phyloP scores from a whole-genome alignment of 2,797 vertebrate genomes.

The Otolemur crassicaudatus region DNA sequence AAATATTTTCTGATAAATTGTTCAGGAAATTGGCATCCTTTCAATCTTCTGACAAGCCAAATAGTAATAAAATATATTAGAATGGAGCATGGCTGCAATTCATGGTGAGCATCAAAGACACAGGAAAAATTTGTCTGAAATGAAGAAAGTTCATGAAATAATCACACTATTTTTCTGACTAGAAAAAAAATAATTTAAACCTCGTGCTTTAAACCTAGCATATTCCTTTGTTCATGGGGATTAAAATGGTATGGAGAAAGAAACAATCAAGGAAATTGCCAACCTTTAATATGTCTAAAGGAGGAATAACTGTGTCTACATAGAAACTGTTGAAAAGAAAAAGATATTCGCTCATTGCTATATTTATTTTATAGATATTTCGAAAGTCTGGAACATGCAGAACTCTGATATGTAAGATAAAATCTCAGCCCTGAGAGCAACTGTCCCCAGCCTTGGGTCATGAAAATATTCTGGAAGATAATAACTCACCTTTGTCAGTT shows the following conservation, averaged over 20 bases:
- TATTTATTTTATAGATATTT: slow-evolving; percentile 14
- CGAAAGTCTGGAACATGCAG: not conserved
- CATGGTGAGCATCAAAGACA: slow-evolving; percentile 79
- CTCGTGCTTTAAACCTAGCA: not conserved
- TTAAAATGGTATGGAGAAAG: not conserved
- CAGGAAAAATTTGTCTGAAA: slow-evolving; percentile 72
- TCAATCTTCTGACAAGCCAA: slow-evolving; percentile 74
- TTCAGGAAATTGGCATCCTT: slow-evolving; percentile 74
- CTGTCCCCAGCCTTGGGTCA: not conserved
- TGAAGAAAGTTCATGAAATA: slow-evolving; percentile 63
- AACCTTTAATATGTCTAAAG: not conserved
- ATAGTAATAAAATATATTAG: slow-evolving; percentile 77
- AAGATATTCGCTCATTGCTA: not conserved
- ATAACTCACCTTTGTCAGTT: not conserved
- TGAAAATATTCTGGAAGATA: not conserved
- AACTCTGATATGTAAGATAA: not conserved
- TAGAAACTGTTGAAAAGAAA: slow-evolving; percentile 30
- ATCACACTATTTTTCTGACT: slow-evolving; percentile 43
- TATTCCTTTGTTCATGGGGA: not conserved
- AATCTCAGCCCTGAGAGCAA: not conserved
- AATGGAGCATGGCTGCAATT: slow-evolving; percentile 76
- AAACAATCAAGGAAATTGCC: not conserved
- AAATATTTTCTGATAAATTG: slow-evolving; percentile 79
- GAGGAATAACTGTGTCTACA: not conserved
- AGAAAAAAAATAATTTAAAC: slow-evolving; percentile 25